Conservation (phyloP, 1,140 invertebrate genomes). For the Bombus haemorrhoidalis region DNA sequence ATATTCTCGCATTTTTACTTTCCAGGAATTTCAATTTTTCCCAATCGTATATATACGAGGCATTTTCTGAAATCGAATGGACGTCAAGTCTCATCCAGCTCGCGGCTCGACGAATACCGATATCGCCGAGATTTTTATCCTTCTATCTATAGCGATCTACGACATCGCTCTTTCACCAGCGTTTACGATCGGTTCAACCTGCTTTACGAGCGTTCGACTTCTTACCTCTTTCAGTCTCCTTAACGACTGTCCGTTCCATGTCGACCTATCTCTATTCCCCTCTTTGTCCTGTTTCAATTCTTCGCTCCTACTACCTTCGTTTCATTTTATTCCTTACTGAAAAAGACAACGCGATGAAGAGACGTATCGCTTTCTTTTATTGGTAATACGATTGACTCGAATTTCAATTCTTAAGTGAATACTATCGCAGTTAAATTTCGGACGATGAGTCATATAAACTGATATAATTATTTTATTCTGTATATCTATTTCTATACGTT, state of each 20-base stretch:
- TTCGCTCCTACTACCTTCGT: not conserved
- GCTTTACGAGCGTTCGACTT: constrained; percentile 76
- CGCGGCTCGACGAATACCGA: constrained; percentile 14
- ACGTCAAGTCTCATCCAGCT: constrained; percentile 17
- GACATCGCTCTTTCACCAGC: constrained; percentile 49
- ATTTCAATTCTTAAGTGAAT: constrained; percentile 54
- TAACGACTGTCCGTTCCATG: constrained; percentile 66
- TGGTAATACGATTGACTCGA: constrained; percentile 21
- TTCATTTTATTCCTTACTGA: constrained; percentile 8
- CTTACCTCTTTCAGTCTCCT: constrained; percentile 62
- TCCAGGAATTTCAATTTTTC: constrained; percentile 71
- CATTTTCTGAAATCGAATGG: constrained; percentile 48
- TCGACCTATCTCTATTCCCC: not conserved
- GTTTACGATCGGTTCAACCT: constrained; percentile 76
- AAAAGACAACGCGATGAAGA: constrained; percentile 8
- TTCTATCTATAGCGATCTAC: constrained; percentile 5
- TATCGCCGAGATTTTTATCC: constrained; percentile 47
- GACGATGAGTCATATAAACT: not conserved
- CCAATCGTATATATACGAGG: constrained; percentile 31
- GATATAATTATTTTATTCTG: not conserved
- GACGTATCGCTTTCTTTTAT: constrained; percentile 42
- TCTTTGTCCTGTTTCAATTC: constrained; percentile 17
- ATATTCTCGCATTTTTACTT: constrained; percentile 63
- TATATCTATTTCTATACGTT: not conserved
- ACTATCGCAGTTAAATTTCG: not conserved